Evolutionary conservation across 2,888 invertebrate genomes (phyloP).

Genomic region (Pristionchus arcanus): DNA sequence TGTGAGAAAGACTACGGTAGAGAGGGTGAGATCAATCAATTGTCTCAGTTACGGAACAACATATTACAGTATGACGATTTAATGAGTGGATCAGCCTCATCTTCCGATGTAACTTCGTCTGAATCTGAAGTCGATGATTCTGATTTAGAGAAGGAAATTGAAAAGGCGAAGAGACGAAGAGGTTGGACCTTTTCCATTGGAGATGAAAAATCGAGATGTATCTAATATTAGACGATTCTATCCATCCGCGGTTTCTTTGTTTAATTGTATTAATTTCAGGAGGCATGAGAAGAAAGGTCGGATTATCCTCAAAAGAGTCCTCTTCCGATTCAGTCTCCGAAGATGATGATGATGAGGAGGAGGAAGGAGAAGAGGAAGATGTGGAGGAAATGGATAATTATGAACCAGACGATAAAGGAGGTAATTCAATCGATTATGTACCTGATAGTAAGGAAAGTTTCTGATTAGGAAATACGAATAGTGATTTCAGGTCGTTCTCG

Average conservation of each 20-base stretch:
- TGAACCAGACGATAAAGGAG: neutral
- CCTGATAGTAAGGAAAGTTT: neutral
- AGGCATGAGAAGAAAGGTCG: neutral
- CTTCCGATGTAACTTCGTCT: slow-evolving; percentile 1
- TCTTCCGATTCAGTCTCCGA: neutral
- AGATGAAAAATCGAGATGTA: neutral
- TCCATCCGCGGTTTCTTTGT: neutral
- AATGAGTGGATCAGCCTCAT: slow-evolving; percentile 27
- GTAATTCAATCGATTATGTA: neutral
- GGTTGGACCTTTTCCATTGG: neutral
- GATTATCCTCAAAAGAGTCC: neutral
- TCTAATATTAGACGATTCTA: neutral
- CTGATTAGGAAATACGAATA: neutral
- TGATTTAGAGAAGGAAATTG: slow-evolving; percentile 14
- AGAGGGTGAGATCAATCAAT: neutral
- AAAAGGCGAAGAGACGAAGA: neutral
- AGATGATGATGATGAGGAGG: neutral
- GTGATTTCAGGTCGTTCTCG: neutral
- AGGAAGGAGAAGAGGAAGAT: neutral
- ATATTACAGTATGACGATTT: slow-evolving; percentile 21
- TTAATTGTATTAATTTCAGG: neutral
- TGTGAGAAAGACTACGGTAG: neutral
- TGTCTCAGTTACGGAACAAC: neutral
- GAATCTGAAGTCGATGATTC: slow-evolving; percentile 22
- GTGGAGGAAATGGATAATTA: neutral